Conservation (phyloP, 2,113 vertebrate genomes). For the Oryctolagus cuniculus region mOryCun1.1 NC_091442.1:81932501-81933000, state of each 20-base stretch:
- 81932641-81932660: background rate
- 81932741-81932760: background rate
- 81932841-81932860: background rate
- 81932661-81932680: background rate
- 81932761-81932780: background rate
- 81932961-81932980: slow-evolving; percentile 24
- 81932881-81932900: no score
- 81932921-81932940: slow-evolving; percentile 22
- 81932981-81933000: slow-evolving; percentile 1
- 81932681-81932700: background rate
- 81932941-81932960: background rate
- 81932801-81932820: background rate
- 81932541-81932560: background rate
- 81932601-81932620: slow-evolving; percentile 41
- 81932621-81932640: slow-evolving; percentile 44
- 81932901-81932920: no score
- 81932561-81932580: background rate
- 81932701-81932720: background rate
- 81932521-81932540: slow-evolving; percentile 25
- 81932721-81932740: background rate
- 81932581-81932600: slow-evolving; percentile 19
- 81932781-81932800: slow-evolving; percentile 48
- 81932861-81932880: no score
- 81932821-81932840: slow-evolving; percentile 51
- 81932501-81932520: background rate